Percentiles rank a stretch among this genome's conserved stretches.
phyloP scores from a whole-genome alignment of 2,888 invertebrate genomes.

The Coleophora deauratella region DNA sequence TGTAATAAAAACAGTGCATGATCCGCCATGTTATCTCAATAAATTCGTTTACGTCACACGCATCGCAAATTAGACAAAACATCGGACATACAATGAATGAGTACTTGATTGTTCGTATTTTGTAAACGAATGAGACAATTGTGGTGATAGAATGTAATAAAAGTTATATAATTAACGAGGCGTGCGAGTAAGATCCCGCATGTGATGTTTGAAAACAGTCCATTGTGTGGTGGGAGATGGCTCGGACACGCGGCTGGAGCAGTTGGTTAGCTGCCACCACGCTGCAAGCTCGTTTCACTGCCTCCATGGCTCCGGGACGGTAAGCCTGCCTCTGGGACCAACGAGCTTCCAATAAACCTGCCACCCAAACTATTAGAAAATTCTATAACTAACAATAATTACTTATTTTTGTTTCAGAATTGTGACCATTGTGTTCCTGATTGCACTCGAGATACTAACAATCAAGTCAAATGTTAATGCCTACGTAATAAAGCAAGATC shows the following conservation, averaged over 20 bases:
- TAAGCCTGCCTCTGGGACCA: too few species aligned
- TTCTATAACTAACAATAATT: too few species aligned
- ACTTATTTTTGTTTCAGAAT: conserved; percentile 47
- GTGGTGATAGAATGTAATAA: too few species aligned
- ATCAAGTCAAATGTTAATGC: conserved; percentile 32
- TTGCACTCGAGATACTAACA: conserved; percentile 27
- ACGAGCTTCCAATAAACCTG: too few species aligned
- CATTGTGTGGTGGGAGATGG: conserved; percentile 13
- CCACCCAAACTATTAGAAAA: too few species aligned
- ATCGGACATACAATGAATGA: conserved; percentile 5
- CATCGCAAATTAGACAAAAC: conserved; percentile 2
- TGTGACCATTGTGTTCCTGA: conserved; percentile 38
- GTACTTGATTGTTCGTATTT: conserved; percentile 6
- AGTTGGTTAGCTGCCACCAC: too few species aligned
- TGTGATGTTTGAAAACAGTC: conserved; percentile 11
- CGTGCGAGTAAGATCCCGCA: not conserved
- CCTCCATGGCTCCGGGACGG: too few species aligned
- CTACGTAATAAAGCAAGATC: conserved; percentile 29
- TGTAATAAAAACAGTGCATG: too few species aligned
- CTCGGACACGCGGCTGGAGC: too few species aligned
- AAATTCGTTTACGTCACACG: not conserved
- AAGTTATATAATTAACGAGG: conserved; percentile 3
- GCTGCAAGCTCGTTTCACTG: too few species aligned
- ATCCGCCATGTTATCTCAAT: not conserved
- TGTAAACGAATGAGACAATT: conserved; percentile 8